Evolutionary conservation across 2,888 invertebrate species (phyloP).

Genomic region (Pachydiplax longipennis): DNA sequence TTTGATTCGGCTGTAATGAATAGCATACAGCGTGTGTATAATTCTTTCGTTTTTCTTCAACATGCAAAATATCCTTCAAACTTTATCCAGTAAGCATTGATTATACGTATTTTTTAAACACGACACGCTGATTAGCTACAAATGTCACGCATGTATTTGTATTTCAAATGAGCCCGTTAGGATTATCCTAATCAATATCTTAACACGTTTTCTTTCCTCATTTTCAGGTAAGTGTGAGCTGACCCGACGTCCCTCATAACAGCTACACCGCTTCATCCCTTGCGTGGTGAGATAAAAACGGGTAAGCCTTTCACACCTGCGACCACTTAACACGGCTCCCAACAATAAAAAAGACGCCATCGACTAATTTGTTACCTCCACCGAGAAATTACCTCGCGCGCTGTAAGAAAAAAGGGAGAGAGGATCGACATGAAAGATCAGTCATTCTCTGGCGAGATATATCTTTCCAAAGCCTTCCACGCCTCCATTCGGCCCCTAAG

Average conservation of each 20-base stretch:
- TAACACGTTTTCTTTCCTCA: neutral
- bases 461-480: neutral
- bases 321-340: neutral
- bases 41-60: too few species aligned
- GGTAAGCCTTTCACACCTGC: conserved; percentile 9
- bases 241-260: conserved; percentile 3
- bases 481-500: neutral
- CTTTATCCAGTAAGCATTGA: too few species aligned
- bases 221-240: conserved; percentile 15
- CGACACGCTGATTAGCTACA: too few species aligned
- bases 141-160: too few species aligned
- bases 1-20: too few species aligned
- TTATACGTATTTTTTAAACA: too few species aligned
- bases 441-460: neutral
- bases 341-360: neutral
- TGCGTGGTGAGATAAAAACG: neutral
- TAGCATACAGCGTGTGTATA: too few species aligned
- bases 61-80: too few species aligned
- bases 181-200: neutral
- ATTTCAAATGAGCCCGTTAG: too few species aligned
- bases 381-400: neutral
- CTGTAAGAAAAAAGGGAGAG: neutral
- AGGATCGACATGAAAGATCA: neutral
- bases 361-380: conserved; percentile 11
- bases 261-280: neutral